Base-by-base conservation (phyloP, 1,140 invertebrate genomes). In the Papilio xuthus region DNA sequence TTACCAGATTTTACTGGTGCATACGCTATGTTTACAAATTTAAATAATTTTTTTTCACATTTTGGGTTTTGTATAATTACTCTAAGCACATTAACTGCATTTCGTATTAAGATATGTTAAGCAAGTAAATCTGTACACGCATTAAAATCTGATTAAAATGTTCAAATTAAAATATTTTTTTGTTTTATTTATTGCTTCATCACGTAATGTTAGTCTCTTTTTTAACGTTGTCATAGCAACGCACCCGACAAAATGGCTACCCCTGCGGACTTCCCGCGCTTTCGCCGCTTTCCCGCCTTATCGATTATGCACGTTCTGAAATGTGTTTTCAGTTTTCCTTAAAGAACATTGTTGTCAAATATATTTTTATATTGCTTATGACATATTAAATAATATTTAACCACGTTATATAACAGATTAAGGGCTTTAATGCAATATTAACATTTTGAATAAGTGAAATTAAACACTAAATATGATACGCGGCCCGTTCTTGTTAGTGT, bases 231-330 rank as follows among this genome's bases (percentile, higher is more conserved):
- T 81, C 80, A 86, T 83, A 72, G 71, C 83, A 80, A 88, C 87
- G 75, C 42, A 44, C 80, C 77, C 23, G 37, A 32, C 79, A 84
- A 87, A 78, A 87, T 88, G 85, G 85, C 84, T 84, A 8, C 13
- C 78, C 69, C 20, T 26, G 10, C 47, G 32, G 74, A 71, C 80
- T 86, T 90, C 87, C 88, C 88, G 88, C 86, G 88, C 82, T 89
- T 88, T 87, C 83, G 56, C 60, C 74, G 79, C 77, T 79, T 84
- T 85, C 83, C 83, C 79, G 81, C 84, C 80, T 26, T 85, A 88
- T 90, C 83, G 88, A 90, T 88, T 83, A n/a, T 20, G 18, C 26
- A 32, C 82, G 83, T 88, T 85, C 83, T 53, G 80, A 85, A 86
- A 81, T 74, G 50, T 15, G 13, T 32, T 67, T 28, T 28, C 13